Percentiles rank a stretch among this genome's conserved stretches.
Conservation (phyloP, 2,888 invertebrate species). For the Ormyrus nitidulus region DNA sequence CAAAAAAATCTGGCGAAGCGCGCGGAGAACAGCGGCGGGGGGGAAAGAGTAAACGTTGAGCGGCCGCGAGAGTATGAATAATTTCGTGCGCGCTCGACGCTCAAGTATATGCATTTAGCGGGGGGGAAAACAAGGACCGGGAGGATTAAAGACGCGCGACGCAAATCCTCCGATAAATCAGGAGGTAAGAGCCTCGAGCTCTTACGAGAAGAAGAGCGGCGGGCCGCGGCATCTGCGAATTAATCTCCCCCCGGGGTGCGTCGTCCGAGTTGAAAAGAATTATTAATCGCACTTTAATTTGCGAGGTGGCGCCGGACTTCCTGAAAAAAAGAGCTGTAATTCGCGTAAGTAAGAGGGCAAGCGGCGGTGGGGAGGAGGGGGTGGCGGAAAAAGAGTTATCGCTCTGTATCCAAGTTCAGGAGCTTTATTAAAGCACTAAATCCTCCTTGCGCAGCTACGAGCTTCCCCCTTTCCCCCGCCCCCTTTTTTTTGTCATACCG, state of each 20-base stretch:
- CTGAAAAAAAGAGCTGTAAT: slow-evolving; percentile 32
- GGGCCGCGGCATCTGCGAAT: slow-evolving; percentile 29
- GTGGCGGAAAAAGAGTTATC: slow-evolving; percentile 36
- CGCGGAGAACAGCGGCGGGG: not conserved
- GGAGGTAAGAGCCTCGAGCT: slow-evolving; percentile 3
- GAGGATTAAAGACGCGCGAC: slow-evolving; percentile 36
- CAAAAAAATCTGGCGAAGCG: too few species aligned
- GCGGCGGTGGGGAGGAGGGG: not conserved
- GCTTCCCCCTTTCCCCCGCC: not conserved
- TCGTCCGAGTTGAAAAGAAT: slow-evolving; percentile 23
- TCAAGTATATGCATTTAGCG: slow-evolving; percentile 20
- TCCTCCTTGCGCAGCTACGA: slow-evolving; percentile 26
- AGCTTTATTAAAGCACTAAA: slow-evolving; percentile 54
- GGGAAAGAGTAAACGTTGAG: too few species aligned
- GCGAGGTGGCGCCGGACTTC: not conserved
- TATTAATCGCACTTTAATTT: slow-evolving; percentile 53
- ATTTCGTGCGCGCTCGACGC: not conserved
- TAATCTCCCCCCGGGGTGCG: slow-evolving; percentile 23
- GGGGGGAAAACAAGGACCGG: slow-evolving; percentile 4
- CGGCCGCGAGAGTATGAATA: too few species aligned
- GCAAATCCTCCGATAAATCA: slow-evolving; percentile 48
- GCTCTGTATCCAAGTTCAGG: slow-evolving; percentile 34
- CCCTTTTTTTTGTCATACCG: not conserved
- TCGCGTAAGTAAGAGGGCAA: slow-evolving; percentile 9
- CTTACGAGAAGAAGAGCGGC: not conserved